phyloP scores from a whole-genome alignment of 2,888 invertebrate species.

The Osmoderma eremita region DNA sequence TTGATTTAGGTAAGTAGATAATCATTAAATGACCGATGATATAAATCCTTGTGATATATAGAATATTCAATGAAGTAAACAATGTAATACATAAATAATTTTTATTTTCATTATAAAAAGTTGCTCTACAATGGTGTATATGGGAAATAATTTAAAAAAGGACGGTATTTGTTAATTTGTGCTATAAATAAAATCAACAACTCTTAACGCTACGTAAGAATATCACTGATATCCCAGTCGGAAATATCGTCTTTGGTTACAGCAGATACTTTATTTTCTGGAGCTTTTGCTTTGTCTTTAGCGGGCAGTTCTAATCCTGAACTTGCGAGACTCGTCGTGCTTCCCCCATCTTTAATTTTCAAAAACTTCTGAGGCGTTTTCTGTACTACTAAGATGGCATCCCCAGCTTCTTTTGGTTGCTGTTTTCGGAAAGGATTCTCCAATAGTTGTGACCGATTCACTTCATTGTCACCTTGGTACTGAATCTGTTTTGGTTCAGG shows the following conservation, averaged over 20 bases:
- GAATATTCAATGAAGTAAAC: no score
- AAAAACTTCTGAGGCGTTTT: conserved; percentile 2
- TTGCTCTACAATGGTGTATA: not conserved
- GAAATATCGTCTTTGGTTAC: conserved; percentile 47
- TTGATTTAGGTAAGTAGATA: no score
- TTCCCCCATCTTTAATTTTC: conserved; percentile 41
- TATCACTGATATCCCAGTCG: conserved; percentile 53
- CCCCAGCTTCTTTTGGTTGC: conserved; percentile 10
- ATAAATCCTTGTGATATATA: no score
- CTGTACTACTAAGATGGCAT: not conserved
- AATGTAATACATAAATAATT: no score
- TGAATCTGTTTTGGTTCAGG: not conserved
- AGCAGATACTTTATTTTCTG: not conserved
- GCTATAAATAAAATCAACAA: conserved; percentile 28
- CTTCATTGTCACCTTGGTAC: not conserved
- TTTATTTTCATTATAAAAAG: no score
- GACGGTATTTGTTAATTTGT: not conserved
- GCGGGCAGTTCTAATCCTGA: conserved; percentile 46
- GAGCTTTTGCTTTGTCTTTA: conserved; percentile 12
- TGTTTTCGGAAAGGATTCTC: not conserved
- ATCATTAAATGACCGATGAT: no score
- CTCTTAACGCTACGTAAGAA: conserved; percentile 31
- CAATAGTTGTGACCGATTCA: not conserved
- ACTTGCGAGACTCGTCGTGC: conserved; percentile 46
- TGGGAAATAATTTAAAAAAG: not conserved